Evolutionary conservation across 2,797 vertebrate genomes (phyloP).

Genomic region (Pseudocheirus occidentalis): DNA sequence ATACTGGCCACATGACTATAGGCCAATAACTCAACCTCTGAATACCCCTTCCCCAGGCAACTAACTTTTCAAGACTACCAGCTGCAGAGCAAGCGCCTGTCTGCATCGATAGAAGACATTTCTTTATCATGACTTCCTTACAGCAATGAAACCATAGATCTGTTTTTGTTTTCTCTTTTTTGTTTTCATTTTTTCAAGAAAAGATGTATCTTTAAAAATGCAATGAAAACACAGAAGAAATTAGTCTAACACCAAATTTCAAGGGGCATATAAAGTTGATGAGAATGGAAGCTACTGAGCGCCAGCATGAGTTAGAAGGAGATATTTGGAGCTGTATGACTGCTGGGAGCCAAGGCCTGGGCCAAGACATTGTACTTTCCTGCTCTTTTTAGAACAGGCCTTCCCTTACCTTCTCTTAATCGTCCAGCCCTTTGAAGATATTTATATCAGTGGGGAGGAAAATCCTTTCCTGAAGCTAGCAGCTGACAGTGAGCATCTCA

Average conservation of each 20-base stretch:
- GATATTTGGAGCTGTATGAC: background rate
- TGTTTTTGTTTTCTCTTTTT: background rate
- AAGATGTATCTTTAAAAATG: background rate
- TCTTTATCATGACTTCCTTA: background rate
- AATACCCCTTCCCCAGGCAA: background rate
- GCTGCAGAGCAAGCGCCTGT: background rate
- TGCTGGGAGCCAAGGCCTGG: background rate
- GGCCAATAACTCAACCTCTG: background rate
- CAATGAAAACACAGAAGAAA: background rate
- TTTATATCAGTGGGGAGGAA: slow-evolving; percentile 12
- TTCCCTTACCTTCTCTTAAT: slow-evolving; percentile 30
- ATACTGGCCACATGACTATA: background rate
- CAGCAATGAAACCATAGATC: background rate
- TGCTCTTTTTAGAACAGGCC: slow-evolving; percentile 16
- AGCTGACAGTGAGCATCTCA: slow-evolving; percentile 28
- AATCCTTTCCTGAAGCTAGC: slow-evolving; percentile 15
- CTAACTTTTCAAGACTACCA: background rate
- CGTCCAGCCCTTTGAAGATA: slow-evolving; percentile 43
- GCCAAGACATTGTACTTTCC: background rate
- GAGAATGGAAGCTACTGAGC: background rate
- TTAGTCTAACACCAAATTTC: background rate
- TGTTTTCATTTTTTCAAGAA: background rate
- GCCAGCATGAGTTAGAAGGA: background rate
- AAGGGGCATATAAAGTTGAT: background rate
- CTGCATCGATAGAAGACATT: background rate